phyloP scores from a whole-genome alignment of 1,140 invertebrate species.

The Euwallacea similis region DNA sequence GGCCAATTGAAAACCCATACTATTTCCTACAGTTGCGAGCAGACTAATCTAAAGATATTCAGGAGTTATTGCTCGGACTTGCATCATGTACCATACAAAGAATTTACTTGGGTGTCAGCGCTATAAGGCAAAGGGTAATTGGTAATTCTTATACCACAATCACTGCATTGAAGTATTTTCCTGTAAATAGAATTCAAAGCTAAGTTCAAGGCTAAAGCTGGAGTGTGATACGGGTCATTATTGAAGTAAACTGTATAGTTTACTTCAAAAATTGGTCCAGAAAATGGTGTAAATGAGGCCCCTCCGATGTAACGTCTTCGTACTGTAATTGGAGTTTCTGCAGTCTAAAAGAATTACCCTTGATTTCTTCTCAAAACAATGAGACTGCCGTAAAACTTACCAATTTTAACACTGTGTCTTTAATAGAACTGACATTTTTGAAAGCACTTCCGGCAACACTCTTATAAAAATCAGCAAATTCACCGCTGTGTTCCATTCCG shows the following conservation, averaged over 20 bases:
- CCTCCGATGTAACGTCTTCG: conserved; percentile 56
- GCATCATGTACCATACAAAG: too few species aligned
- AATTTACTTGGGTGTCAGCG: conserved; percentile 46
- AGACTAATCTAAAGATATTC: conserved; percentile 59
- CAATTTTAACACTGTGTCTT: conserved; percentile 33
- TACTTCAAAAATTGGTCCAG: conserved; percentile 17
- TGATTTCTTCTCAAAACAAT: not conserved
- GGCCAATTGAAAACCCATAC: conserved; percentile 63
- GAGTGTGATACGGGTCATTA: conserved; percentile 70
- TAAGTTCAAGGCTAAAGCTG: conserved; percentile 48
- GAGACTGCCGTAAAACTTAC: conserved; percentile 28
- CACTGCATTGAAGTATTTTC: conserved; percentile 50
- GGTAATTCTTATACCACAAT: conserved; percentile 60
- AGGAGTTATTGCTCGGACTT: too few species aligned
- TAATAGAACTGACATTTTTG: conserved; percentile 29
- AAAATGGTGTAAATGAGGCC: conserved; percentile 51
- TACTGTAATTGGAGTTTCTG: conserved; percentile 39
- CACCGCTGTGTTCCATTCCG: conserved; percentile 35
- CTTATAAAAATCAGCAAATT: conserved; percentile 1
- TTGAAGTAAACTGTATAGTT: conserved; percentile 61
- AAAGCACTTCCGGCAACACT: conserved; percentile 14
- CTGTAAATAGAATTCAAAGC: conserved; percentile 44
- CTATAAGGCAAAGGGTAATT: conserved; percentile 71
- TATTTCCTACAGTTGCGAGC: conserved; percentile 58
- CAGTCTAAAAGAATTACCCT: conserved; percentile 40